These are phyloP conservation scores for Eubasilissa regina DNA, from an alignment of 1,140 invertebrate species.

Conservation along the genomic window DNA sequence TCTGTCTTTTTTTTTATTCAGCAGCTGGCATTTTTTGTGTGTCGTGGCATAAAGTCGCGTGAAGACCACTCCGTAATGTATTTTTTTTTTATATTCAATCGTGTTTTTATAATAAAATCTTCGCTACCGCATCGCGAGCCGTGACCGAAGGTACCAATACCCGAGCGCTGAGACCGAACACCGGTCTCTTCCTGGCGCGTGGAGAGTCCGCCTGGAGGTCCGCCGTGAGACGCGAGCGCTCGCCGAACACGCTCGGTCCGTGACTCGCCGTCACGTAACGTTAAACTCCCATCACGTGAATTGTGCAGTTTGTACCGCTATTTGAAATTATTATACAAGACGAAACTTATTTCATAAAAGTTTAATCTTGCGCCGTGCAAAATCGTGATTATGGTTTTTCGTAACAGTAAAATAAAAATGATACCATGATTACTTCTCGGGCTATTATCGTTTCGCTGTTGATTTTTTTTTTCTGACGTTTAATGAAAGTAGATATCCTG, in stretches of 20 bases:
- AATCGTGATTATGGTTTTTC: background rate
- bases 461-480: too few relatives aligned
- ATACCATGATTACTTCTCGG: too few relatives aligned
- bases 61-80: background rate
- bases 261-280: conserved; percentile 20
- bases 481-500: too few relatives aligned
- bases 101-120: background rate
- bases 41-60: too few relatives aligned
- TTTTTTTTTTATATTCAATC: conserved; percentile 11
- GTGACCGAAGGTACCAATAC: background rate
- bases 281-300: conserved; percentile 11
- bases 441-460: too few relatives aligned
- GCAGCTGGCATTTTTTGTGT: too few relatives aligned
- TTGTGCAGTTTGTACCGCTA: conserved; percentile 9
- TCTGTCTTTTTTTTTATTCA: too few relatives aligned
- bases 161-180: background rate
- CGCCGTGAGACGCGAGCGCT: background rate
- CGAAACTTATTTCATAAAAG: background rate
- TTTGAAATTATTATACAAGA: conserved; percentile 5
- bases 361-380: conserved; percentile 3
- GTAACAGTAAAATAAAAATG: too few relatives aligned
- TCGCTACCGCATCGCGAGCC: background rate
- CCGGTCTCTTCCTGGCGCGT: background rate
- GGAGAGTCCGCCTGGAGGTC: background rate
- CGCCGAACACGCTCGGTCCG: background rate